phyloP scores from a whole-genome alignment of 2,113 vertebrate genomes.

The Sturnira hondurensis region DNA sequence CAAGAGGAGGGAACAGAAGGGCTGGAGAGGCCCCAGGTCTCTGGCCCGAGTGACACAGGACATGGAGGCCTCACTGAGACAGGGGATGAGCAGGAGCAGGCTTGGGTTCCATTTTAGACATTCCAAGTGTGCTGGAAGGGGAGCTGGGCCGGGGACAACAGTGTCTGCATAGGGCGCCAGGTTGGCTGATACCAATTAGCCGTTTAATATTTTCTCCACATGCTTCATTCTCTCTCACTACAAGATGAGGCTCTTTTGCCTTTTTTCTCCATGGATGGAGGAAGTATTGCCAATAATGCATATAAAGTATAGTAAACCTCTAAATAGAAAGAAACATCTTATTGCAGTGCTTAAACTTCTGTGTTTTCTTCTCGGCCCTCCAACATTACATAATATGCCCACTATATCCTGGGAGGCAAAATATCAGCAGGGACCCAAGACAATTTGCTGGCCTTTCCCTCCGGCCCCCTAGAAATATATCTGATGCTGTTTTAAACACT shows the following conservation, averaged over 20 bases:
- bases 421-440: neutral
- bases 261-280: neutral
- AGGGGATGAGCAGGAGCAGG: neutral
- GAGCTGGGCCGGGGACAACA: neutral
- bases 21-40: neutral
- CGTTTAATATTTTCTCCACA: accelerated
- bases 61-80: neutral
- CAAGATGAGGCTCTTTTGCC: neutral
- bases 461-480: neutral
- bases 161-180: neutral
- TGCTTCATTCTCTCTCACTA: neutral
- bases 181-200: neutral
- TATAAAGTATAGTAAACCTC: neutral
- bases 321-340: neutral
- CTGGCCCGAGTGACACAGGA: neutral
- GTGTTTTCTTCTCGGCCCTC: neutral
- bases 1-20: neutral
- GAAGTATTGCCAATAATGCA: neutral
- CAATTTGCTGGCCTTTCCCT: neutral
- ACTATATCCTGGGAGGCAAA: neutral
- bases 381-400: neutral
- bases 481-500: neutral
- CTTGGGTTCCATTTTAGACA: neutral
- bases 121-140: neutral
- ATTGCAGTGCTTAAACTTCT: neutral